Evolutionary conservation across 2,797 vertebrate species (phyloP), one percentile per base, ranked within the genome.

Genomic region (Dendrocincla tyrannina): DNA sequence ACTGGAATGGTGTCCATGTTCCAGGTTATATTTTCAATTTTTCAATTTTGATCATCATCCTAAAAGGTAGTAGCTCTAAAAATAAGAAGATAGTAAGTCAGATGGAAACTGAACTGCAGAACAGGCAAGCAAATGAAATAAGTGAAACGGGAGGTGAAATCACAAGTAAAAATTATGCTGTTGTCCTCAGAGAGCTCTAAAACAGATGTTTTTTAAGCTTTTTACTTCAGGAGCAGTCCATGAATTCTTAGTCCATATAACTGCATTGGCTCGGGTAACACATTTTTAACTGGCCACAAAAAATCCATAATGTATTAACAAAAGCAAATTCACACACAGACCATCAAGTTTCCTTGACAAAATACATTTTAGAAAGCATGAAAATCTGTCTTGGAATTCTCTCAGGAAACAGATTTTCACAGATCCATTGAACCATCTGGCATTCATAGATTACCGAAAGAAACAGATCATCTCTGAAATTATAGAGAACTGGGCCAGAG

Each of bases 401-500:
- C 74, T 75, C 23, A 39, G 41, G 52, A 88, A 89, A 66, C 33
- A 77, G 70, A 64, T 93, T 91, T 90, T 84, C 37, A 84, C 50
- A 88, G 73, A 81, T 72, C 39, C 60, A 72, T 35, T 72, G 58
- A 90, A 81, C 76, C 76, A 94, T 86, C 76, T 94, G 85, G 53
- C 53, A 78, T 83, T 96, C 66, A 88, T 55, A 94, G 68, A 91
- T 86, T 86, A 95, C 15, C 3, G 1, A 90, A 82, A 69, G 73
- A 88, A 83, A 89, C 23, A 90, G 62, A 88, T 88, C 35, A 80
- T 58, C 64, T 66, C n/a, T 15, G 44, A 88, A 95, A 92, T 73
- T 46, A 78, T 0, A 68, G 35, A 74, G 35, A 91, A 91, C 33
- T 67, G 64, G 58, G 46, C 39, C 75, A 89, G 59, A 47, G 10